Evolutionary conservation across 2,888 invertebrate genomes (phyloP), one percentile per base, ranked within the genome.

Genomic region (Heliconius charithonia): DNA sequence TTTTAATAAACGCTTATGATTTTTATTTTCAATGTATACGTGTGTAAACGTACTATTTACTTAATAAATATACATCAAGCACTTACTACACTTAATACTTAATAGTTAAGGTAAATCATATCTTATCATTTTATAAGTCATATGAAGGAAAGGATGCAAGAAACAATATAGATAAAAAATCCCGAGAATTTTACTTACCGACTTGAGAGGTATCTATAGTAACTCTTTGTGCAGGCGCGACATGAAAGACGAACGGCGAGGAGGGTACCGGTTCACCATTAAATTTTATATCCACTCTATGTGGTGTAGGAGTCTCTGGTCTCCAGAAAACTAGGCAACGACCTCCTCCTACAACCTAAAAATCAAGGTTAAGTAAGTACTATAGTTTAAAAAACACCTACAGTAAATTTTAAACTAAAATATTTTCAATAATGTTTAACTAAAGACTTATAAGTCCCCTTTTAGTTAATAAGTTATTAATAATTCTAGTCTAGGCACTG

Each of bases 211-310:
- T 94, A 80, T 95, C 94, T 76, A 95, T 93, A 71, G 91, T 91
- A 79, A 95, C 93, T 85, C 92, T 89, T 78, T 94, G 95, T 63
- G 94, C 94, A 75, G 95, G 93, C 12, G 93, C 92, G 62, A 95
- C 94, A 83, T 98, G 97, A 87, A 98, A 98, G 66, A 98, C 96
- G 85, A 98, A 98, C 12, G 98, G 98, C 86, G 98, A 98, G 82
- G 98, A 98, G 80, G 97, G 97, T 45, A 99, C 98, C 37, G 98
- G 98, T 92, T 98, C 98, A 73, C 98, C 98, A 90, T 99, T 99
- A 92, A 99, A 99, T 93, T 98, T 98, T 80, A 99, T 98, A 91
- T 98, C 98, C 84, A 99, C 98, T 86, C 98, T 96, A 92, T 99
- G 99, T 41, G 98, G 97, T 85, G 98, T 98, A 3, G 98, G 97